Percentiles rank a stretch among this genome's conserved stretches.
phyloP scores from a whole-genome alignment of 2,113 vertebrate genomes.

The Nothocercus julius region DNA sequence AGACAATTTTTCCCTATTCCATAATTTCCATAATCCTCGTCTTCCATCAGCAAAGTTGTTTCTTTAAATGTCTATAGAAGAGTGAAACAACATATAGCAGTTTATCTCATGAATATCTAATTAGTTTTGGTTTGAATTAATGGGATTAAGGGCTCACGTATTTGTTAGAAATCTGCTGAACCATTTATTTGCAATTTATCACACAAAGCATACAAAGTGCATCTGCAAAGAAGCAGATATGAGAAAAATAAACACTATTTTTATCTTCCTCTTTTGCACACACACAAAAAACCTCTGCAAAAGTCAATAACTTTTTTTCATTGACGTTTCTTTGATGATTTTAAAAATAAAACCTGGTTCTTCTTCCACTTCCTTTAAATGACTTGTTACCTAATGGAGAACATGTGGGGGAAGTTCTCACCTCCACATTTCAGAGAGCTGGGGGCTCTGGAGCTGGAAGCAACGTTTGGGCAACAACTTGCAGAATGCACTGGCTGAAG shows the following conservation, averaged over 20 bases:
- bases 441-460: conserved; percentile 17
- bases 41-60: conserved; percentile 1
- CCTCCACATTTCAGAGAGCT: conserved; percentile 3
- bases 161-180: conserved; percentile 43
- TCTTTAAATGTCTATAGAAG: conserved; percentile 31
- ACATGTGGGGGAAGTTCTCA: conserved; percentile 25
- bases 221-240: conserved; percentile 26
- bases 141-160: conserved; percentile 39
- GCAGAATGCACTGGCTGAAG: background rate
- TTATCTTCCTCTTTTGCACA: background rate
- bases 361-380: background rate
- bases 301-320: conserved; percentile 7
- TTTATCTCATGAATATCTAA: conserved; percentile 29
- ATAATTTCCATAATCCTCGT: conserved; percentile 13
- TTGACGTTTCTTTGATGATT: background rate
- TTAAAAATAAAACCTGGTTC: background rate
- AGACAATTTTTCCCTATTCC: background rate
- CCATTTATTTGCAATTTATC: conserved; percentile 41
- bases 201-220: conserved; percentile 19
- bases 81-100: background rate
- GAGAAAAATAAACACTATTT: conserved; percentile 33
- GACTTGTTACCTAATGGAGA: background rate
- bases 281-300: background rate
- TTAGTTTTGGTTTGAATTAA: conserved; percentile 46
- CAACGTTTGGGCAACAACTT: conserved; percentile 24